These are phyloP conservation scores for Octopus sinensis DNA, from an alignment of 1,140 invertebrate genomes.

Conservation along the genomic window DNA sequence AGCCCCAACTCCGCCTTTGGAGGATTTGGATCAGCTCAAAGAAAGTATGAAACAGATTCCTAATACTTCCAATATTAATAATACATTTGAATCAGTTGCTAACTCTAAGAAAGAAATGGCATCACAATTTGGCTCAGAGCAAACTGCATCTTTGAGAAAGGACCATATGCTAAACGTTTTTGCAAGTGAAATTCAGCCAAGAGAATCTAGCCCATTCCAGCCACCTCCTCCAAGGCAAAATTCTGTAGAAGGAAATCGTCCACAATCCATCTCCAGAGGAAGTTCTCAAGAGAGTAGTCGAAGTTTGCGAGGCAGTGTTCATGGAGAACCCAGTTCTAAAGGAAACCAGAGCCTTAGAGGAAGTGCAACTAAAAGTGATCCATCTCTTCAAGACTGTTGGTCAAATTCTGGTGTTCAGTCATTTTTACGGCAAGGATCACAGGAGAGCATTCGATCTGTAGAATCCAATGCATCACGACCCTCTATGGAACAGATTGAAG, in stretches of 20 bases:
- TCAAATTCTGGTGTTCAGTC: too few relatives aligned
- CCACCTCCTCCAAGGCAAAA: neutral
- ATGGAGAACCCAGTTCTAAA: neutral
- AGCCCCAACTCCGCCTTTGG: too few relatives aligned
- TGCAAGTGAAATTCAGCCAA: neutral
- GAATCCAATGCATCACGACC: neutral
- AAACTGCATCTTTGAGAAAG: neutral
- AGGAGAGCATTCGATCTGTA: neutral
- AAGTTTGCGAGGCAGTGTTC: neutral
- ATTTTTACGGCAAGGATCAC: neutral
- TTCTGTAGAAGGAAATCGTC: neutral
- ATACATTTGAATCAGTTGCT: too few relatives aligned
- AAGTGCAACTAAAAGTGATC: neutral
- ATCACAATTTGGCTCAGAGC: too few relatives aligned
- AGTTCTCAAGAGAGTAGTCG: neutral
- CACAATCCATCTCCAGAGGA: neutral
- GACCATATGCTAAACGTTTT: neutral
- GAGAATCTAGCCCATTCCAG: conserved; percentile 1
- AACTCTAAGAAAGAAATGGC: too few relatives aligned
- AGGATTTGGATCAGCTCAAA: too few relatives aligned
- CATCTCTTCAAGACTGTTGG: neutral
- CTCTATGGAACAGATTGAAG: neutral
- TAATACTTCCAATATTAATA: too few relatives aligned
- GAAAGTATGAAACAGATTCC: too few relatives aligned
- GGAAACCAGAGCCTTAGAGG: neutral